These are phyloP conservation scores for Ascidia mentula DNA, from an alignment of 23 tunicate species.

Conservation along the genomic window DNA sequence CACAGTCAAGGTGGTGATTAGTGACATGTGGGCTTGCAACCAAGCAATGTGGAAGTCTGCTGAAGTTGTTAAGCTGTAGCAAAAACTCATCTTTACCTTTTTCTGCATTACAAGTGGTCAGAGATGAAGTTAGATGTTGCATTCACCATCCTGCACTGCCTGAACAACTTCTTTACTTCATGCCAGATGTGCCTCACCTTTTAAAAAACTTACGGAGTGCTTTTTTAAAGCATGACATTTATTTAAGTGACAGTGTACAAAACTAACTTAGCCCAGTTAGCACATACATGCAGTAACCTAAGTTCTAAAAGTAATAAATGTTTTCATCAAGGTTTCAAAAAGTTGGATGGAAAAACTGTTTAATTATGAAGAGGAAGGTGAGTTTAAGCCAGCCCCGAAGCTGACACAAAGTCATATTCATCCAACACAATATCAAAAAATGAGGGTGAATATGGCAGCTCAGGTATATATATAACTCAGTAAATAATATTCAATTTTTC, in stretches of 20 bases:
- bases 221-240: conserved; percentile 1
- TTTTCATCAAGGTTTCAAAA: too few species aligned
- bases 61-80: too few species aligned
- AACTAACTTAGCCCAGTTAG: too few species aligned
- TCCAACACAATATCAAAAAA: background rate
- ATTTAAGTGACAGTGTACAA: conserved; percentile 8
- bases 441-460: background rate
- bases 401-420: background rate
- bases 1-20: too few species aligned
- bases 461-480: too few species aligned
- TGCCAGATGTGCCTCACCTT: conserved; percentile 15
- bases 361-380: background rate
- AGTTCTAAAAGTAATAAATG: too few species aligned
- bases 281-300: too few species aligned
- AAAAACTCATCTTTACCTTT: background rate
- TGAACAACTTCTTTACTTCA: conserved; percentile 4
- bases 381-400: background rate
- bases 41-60: too few species aligned
- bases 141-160: too few species aligned
- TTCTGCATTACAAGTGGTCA: background rate
- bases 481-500: too few species aligned
- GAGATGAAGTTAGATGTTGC: conserved; percentile 11
- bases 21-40: too few species aligned
- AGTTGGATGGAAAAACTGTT: background rate
- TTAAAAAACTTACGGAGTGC: conserved; percentile 1